Evolutionary conservation across 2,888 invertebrate species (phyloP).

Genomic region (Oxystoma pomonae): DNA sequence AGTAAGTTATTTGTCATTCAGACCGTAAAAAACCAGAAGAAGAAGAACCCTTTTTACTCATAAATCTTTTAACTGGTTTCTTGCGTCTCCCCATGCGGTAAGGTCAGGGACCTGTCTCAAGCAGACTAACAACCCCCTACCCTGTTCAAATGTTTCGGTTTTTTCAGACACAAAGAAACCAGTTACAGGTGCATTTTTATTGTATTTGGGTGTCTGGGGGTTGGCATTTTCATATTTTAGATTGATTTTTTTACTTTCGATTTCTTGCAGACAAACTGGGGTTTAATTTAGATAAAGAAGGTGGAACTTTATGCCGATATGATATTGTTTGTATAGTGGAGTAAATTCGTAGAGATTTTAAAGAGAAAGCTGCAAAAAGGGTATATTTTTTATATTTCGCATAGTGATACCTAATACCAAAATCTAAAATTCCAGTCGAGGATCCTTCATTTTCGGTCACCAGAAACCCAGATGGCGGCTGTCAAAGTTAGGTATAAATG

Average conservation of each 20-base stretch:
- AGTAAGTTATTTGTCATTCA: conserved; percentile 24
- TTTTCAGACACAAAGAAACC: conserved; percentile 14
- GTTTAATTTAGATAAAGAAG: too few species aligned
- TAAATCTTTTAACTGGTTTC: conserved; percentile 22
- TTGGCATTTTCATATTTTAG: background rate
- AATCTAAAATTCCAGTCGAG: too few species aligned
- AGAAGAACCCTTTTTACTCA: background rate
- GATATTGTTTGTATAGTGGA: too few species aligned
- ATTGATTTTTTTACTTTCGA: background rate
- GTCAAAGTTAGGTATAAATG: too few species aligned
- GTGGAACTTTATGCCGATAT: too few species aligned
- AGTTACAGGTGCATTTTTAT: conserved; percentile 12
- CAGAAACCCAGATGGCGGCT: too few species aligned
- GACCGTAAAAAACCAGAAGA: conserved; percentile 10
- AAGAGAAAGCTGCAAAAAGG: too few species aligned
- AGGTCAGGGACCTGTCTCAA: conserved; percentile 21
- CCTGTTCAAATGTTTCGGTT: conserved; percentile 18
- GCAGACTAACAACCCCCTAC: background rate
- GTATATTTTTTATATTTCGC: too few species aligned
- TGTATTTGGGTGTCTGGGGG: background rate
- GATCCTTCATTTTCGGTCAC: too few species aligned
- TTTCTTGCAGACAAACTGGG: background rate
- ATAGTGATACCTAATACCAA: too few species aligned
- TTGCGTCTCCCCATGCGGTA: conserved; percentile 21
- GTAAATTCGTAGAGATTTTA: too few species aligned